Evolutionary conservation across 2,113 vertebrate species (phyloP).

Genomic region (Conger conger): DNA sequence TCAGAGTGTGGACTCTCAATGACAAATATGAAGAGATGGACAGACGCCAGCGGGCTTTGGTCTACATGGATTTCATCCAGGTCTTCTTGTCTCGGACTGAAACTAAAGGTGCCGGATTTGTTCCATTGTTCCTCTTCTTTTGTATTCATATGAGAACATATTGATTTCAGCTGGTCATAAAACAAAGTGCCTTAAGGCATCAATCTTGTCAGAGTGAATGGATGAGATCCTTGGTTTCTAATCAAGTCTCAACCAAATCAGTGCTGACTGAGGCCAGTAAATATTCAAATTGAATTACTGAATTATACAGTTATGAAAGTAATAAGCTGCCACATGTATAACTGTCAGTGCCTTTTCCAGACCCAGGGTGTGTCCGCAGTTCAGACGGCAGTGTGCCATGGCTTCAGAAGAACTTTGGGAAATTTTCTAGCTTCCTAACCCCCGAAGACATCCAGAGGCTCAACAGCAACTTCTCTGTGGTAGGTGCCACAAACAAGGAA

Average conservation of each 20-base stretch:
- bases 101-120: constrained; percentile 47
- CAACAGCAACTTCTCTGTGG: constrained; percentile 49
- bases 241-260: too few species aligned
- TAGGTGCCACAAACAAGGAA: constrained; percentile 21
- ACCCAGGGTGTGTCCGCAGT: constrained; percentile 46
- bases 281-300: too few species aligned
- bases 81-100: constrained; percentile 53
- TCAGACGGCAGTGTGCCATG: constrained; percentile 52
- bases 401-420: constrained; percentile 61
- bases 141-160: background rate
- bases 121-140: background rate
- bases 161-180: too few species aligned
- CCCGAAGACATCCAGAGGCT: constrained; percentile 47
- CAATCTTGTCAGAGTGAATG: too few species aligned
- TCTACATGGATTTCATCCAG: constrained; percentile 58
- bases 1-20: constrained; percentile 53
- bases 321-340: too few species aligned
- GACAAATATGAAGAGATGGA: constrained; percentile 42
- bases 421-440: constrained; percentile 46
- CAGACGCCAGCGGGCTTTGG: background rate
- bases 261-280: too few species aligned
- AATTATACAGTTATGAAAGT: too few species aligned
- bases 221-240: too few species aligned
- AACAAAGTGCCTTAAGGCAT: too few species aligned
- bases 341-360: constrained; percentile 34